Evolutionary conservation across 2,113 vertebrate species (phyloP).

Genomic region (Glaucidium brasilianum): DNA sequence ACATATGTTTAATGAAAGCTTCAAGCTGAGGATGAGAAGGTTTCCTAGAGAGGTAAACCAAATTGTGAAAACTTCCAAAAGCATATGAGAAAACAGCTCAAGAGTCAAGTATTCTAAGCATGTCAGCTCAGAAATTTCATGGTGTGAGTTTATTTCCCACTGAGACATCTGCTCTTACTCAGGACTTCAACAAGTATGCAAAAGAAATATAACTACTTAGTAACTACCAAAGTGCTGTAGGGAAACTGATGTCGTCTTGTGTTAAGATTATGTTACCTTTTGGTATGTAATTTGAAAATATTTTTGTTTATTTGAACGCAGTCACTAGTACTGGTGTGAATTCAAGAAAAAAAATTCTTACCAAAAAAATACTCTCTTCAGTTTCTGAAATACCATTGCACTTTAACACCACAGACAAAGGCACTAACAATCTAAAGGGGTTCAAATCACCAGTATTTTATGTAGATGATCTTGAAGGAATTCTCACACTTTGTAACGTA

Average conservation of each 20-base stretch:
- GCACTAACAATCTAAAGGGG: not conserved
- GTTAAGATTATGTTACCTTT: not conserved
- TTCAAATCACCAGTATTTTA: not conserved
- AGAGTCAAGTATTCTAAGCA: not conserved
- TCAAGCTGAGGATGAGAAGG: constrained; percentile 89
- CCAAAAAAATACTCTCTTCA: not conserved
- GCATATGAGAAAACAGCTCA: not conserved
- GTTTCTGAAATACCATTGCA: not conserved
- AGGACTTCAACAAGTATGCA: not conserved
- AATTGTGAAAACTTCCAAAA: not conserved
- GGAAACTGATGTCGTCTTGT: not conserved
- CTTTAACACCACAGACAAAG: not conserved
- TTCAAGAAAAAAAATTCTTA: not conserved
- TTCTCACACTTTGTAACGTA: not conserved
- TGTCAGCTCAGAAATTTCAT: constrained; percentile 1
- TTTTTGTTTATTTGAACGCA: not conserved
- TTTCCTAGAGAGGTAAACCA: constrained; percentile 71
- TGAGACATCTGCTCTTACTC: not conserved
- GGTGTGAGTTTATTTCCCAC: not conserved
- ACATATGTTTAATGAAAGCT: constrained; percentile 89
- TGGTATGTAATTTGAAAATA: not conserved
- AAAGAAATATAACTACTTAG: not conserved
- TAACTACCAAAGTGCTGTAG: not conserved
- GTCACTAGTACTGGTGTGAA: not conserved
- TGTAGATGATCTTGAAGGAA: not conserved